phyloP scores from a whole-genome alignment of 2,797 vertebrate genomes.

The Platalea minor region DNA sequence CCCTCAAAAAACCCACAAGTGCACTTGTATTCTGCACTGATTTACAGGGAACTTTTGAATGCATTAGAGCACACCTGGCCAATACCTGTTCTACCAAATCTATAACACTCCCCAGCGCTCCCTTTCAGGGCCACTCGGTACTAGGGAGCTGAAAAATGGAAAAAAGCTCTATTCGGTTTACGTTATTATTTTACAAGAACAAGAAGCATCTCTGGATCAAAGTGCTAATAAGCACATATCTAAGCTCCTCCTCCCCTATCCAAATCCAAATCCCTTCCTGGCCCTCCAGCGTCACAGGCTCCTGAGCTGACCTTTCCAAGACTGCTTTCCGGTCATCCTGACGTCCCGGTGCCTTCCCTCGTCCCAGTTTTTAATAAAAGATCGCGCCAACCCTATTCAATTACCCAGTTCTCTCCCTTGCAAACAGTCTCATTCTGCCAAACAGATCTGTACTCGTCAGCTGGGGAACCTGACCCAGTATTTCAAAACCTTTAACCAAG shows the following conservation, averaged over 20 bases:
- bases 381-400: not conserved
- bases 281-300: not conserved
- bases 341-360: not conserved
- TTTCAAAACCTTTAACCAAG: not conserved
- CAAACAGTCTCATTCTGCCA: not conserved
- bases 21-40: not conserved
- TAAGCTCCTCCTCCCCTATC: not conserved
- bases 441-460: not conserved
- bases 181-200: not conserved
- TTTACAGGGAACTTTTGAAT: not conserved
- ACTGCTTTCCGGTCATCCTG: not conserved
- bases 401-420: not conserved
- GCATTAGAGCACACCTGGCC: not conserved
- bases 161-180: not conserved
- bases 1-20: not conserved
- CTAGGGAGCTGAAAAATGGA: not conserved
- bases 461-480: not conserved
- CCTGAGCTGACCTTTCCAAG: not conserved
- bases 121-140: not conserved
- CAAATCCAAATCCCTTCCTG: not conserved
- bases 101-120: not conserved
- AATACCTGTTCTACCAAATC: not conserved
- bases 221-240: not conserved
- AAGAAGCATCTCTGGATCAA: not conserved
- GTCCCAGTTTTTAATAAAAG: not conserved